Base-by-base conservation (phyloP, 92 coral and sea anemone genomes). In the Paramuricea clavata region DNA sequence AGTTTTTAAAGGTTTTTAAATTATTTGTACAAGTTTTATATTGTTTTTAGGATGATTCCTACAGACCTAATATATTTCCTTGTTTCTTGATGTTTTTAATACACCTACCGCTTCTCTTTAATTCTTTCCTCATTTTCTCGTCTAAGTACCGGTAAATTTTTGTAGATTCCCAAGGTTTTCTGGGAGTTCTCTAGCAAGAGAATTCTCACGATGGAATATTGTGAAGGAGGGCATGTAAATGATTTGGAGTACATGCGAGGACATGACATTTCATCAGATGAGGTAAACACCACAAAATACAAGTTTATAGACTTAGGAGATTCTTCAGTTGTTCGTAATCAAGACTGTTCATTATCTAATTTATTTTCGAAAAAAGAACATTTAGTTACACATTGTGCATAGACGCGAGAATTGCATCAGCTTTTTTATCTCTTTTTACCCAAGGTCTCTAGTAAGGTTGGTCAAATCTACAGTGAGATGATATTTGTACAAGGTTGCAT, bases 221-320 rank as follows among this genome's bases (percentile, higher is more conserved):
- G 98, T 86, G 92, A 94, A 10, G 99, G 99, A 6, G 99, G 99
- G 69, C 89, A 97, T 64, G 99, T 97, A n/a, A 95, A 97, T 83
- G 98, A 97, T 52, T 81, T 97, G 21, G 87, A 74, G 5, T 97
- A 93, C 70, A 97, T 97, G 99, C 87, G 78, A 64, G 78, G 64
- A 6, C 86, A 93, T 52, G 68, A 81, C 22, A 94, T 97, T 49
- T 93, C 97, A 2, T 93, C 94, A 78, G 98, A 97, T 74, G 97
- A 97, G 91, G 99, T 89, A 89, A 83, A n/a, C n/a, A n/a, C n/a
- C n/a, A n/a, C n/a, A n/a, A n/a, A n/a, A n/a, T n/a, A n/a, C n/a
- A n/a, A n/a, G n/a, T n/a, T n/a, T n/a, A n/a, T n/a, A n/a, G n/a
- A n/a, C n/a, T n/a, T n/a, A n/a, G n/a, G n/a, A n/a, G n/a, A n/a